phyloP scores from a whole-genome alignment of 1,140 invertebrate species.

The Stenopsyche tienmushanensis region DNA sequence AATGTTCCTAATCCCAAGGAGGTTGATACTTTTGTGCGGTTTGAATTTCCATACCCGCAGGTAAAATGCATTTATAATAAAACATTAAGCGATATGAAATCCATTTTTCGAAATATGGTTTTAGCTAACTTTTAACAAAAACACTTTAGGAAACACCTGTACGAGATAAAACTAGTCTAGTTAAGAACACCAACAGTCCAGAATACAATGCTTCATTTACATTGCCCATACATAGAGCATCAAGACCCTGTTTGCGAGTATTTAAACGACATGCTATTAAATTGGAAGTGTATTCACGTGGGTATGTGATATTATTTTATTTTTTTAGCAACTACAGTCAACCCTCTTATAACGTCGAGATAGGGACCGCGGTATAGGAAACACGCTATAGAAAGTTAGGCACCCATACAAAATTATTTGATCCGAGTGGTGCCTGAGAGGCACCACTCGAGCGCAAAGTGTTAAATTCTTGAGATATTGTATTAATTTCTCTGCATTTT shows the following conservation, averaged over 20 bases:
- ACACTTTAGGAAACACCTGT: conserved; percentile 75
- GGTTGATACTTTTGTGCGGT: conserved; percentile 91
- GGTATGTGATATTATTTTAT: no score
- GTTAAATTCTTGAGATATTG: no score
- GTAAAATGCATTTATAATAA: conserved; percentile 56
- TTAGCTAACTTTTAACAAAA: neutral
- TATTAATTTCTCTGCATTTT: no score
- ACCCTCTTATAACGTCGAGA: no score
- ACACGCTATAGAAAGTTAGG: no score
- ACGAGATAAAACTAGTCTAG: conserved; percentile 70
- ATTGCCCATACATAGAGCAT: conserved; percentile 76
- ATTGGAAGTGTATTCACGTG: conserved; percentile 88
- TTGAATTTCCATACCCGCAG: conserved; percentile 89
- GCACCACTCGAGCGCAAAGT: no score
- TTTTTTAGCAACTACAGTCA: no score
- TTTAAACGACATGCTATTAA: conserved; percentile 89
- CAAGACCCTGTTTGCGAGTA: conserved; percentile 75
- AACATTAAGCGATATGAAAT: conserved; percentile 14
- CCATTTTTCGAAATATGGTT: conserved; percentile 4
- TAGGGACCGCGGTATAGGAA: no score
- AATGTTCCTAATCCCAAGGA: conserved; percentile 83
- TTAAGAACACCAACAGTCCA: conserved; percentile 87
- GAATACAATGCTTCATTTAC: conserved; percentile 80
- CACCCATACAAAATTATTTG: no score
- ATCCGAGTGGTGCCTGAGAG: no score